Evolutionary conservation across 2,888 invertebrate genomes (phyloP), one percentile per base, ranked within the genome.

Genomic region (Apotomis turbidana): DNA sequence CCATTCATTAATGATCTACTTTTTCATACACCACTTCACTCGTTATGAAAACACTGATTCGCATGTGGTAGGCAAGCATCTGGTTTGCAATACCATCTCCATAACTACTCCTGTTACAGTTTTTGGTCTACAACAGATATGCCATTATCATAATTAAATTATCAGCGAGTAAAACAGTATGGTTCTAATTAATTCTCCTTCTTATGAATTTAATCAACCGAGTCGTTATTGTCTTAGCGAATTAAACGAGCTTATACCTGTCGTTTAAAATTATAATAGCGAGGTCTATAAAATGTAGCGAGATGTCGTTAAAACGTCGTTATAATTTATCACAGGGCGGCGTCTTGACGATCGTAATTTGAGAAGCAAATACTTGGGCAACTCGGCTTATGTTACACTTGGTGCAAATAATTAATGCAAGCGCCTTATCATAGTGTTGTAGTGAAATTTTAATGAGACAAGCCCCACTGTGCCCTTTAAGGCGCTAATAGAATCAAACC

Each of bases 371-470:
- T 36, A 52, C 70, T 46, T 49, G n/a, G 63, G 49, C 74, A 76
- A 76, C 75, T 74, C 70, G 71, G 76, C 74, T 77, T 77, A 78
- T 78, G 78, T 83, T 80, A 77, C 79, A 79, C 77, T 77, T 79
- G 66, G 46, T 60, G 75, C 74, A 76, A 82, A 79, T 77, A 76
- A 68, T 73, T 74, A 74, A 79, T 75, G 77, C 71, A 74, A 78
- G 76, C 83, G 85, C 85, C 83, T 85, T 87, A 86, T 88, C 86
- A 83, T 77, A 78, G 79, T 78, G 81, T 81, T 82, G 80, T 81
- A 82, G 85, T 87, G 86, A 87, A 87, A 87, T 86, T 89, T 89
- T 90, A 90, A 90, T 90, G 87, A 90, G 87, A 81, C 79, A 76
- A 77, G 74, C 76, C 80, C 81, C 79, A 79, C 74, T 79, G 73